A percentile compares a stretch with the other conserved stretches of the same genome.
Evolutionary conservation across 2,113 vertebrate genomes (phyloP).

Genomic region (Crotalus helleri): DNA sequence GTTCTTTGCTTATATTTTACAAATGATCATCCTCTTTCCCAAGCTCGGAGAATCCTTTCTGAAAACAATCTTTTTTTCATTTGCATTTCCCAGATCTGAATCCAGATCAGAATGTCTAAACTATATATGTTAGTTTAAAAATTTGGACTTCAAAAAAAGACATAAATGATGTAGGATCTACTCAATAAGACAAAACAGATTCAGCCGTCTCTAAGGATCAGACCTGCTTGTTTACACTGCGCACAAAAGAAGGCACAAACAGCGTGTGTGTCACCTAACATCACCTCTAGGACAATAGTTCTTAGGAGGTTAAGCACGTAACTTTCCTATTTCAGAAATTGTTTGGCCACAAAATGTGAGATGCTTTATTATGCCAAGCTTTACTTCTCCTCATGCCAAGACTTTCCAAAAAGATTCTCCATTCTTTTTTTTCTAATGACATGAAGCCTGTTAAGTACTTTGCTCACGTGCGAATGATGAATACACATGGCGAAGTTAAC

Average conservation of each 20-base stretch:
- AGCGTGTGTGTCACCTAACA: background rate
- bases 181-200: background rate
- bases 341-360: background rate
- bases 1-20: background rate
- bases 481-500: too few relatives aligned
- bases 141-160: background rate
- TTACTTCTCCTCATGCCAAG: slow-evolving; percentile 24
- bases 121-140: background rate
- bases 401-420: slow-evolving; percentile 5
- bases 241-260: background rate
- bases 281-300: background rate
- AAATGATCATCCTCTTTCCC: background rate
- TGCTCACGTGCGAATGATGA: too few relatives aligned
- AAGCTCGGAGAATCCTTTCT: background rate
- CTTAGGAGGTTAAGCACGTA: background rate
- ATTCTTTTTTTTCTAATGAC: slow-evolving; percentile 21
- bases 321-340: background rate
- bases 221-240: background rate
- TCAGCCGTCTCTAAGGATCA: background rate
- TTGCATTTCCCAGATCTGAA: background rate
- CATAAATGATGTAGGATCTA: background rate
- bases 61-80: background rate
- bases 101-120: background rate
- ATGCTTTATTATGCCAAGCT: background rate
- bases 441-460: background rate